These are phyloP conservation scores for Catharus minimus DNA, from an alignment of 2,113 vertebrate species.

Conservation along the genomic window DNA sequence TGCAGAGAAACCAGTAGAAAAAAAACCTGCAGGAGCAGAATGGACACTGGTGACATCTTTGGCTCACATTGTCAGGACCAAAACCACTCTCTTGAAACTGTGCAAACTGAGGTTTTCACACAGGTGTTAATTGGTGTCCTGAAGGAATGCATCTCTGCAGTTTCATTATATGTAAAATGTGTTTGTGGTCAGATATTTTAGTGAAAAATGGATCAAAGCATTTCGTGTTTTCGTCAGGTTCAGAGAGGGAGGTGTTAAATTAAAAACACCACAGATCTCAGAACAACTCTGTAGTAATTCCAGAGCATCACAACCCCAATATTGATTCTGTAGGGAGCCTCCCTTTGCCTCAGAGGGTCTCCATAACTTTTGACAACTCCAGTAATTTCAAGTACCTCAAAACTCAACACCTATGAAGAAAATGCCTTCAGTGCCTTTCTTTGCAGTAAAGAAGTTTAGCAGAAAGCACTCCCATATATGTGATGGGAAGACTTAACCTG, in stretches of 20 bases:
- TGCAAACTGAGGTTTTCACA: neutral
- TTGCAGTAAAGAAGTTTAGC: neutral
- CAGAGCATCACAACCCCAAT: neutral
- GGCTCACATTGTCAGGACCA: neutral
- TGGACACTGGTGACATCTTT: neutral
- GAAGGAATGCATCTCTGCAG: neutral
- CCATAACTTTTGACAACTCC: neutral
- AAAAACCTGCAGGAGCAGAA: neutral
- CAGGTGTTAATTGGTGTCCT: neutral
- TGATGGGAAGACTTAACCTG: neutral
- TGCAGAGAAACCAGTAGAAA: neutral
- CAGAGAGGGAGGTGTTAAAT: neutral
- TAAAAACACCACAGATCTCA: neutral
- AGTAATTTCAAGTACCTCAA: neutral
- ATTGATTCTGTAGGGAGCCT: neutral
- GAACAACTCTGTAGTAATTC: neutral
- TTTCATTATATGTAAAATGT: neutral
- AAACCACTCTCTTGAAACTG: neutral
- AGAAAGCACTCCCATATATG: neutral
- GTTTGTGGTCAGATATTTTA: neutral
- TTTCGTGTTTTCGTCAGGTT: neutral
- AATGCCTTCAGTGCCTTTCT: neutral
- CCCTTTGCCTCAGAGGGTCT: neutral
- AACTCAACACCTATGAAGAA: neutral
- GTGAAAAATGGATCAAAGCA: neutral